Conservation (phyloP, 2,797 vertebrate genomes). For the Urophycis tenuis region DNA sequence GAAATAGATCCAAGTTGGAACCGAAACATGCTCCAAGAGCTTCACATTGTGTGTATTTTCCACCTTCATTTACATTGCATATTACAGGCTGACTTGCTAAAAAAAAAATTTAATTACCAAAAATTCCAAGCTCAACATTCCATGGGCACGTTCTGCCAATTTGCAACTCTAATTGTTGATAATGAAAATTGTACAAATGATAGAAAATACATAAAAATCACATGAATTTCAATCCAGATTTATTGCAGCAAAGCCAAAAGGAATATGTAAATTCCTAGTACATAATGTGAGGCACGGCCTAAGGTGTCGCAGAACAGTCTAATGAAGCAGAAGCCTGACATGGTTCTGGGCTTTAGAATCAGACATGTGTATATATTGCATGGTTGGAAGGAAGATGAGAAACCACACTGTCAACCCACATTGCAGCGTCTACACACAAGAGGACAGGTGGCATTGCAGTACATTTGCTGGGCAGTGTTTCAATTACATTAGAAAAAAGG, state of each 20-base stretch:
- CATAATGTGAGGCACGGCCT: constrained; percentile 47
- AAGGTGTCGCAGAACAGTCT: constrained; percentile 51
- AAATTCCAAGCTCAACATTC: neutral
- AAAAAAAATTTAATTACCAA: neutral
- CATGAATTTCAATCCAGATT: constrained; percentile 53
- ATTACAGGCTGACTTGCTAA: no score
- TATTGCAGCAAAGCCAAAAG: constrained; percentile 65
- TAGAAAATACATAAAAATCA: constrained; percentile 7
- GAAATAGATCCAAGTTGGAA: no score
- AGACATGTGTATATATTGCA: constrained; percentile 37
- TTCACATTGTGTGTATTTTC: neutral
- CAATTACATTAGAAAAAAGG: constrained; percentile 11
- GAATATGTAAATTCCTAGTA: constrained; percentile 48
- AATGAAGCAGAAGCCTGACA: constrained; percentile 46
- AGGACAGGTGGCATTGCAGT: constrained; percentile 25
- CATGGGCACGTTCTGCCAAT: no score
- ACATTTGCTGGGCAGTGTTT: constrained; percentile 48
- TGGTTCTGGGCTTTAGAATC: constrained; percentile 34
- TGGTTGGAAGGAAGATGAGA: constrained; percentile 20
- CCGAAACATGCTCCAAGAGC: neutral
- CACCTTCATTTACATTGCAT: no score
- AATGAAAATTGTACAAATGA: no score
- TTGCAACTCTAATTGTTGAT: no score
- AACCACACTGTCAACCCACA: constrained; percentile 37
- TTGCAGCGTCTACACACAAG: constrained; percentile 32